Evolutionary conservation across 2,113 vertebrate species (phyloP).

Genomic region (Lepisosteus osseus): DNA sequence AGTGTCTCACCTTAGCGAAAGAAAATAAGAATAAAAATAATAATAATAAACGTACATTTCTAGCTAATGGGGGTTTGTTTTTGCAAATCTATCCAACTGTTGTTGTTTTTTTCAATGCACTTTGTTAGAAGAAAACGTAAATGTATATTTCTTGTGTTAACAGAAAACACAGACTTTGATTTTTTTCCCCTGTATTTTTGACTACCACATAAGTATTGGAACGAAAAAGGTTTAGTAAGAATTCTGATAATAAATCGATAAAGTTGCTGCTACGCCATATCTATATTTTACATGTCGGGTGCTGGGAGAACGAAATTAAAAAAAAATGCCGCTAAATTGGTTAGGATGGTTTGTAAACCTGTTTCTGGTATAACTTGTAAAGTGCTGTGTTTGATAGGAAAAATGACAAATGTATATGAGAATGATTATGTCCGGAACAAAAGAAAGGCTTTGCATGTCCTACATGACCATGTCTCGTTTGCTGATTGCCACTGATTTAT

Average conservation of each 20-base stretch:
- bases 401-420: constrained; percentile 49
- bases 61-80: constrained; percentile 51
- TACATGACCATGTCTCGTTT: constrained; percentile 45
- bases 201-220: constrained; percentile 78
- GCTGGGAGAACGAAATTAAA: constrained; percentile 28
- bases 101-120: constrained; percentile 71
- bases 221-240: constrained; percentile 53
- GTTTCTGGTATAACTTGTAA: constrained; percentile 55
- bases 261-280: constrained; percentile 67
- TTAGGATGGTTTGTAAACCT: constrained; percentile 52
- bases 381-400: constrained; percentile 60
- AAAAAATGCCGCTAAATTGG: constrained; percentile 59
- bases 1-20: constrained; percentile 78
- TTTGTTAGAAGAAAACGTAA: constrained; percentile 61
- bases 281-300: constrained; percentile 47
- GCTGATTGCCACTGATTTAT: constrained; percentile 48
- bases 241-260: constrained; percentile 42
- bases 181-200: constrained; percentile 45
- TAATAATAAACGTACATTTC: constrained; percentile 26
- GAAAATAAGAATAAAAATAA: neutral
- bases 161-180: constrained; percentile 45
- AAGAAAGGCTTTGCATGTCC: constrained; percentile 70
- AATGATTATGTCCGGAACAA: constrained; percentile 34
- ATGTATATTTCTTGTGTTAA: constrained; percentile 57
- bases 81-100: constrained; percentile 39